These are phyloP conservation scores for Trachops cirrhosus DNA, from an alignment of 2,797 vertebrate genomes.

Conservation along the genomic window DNA sequence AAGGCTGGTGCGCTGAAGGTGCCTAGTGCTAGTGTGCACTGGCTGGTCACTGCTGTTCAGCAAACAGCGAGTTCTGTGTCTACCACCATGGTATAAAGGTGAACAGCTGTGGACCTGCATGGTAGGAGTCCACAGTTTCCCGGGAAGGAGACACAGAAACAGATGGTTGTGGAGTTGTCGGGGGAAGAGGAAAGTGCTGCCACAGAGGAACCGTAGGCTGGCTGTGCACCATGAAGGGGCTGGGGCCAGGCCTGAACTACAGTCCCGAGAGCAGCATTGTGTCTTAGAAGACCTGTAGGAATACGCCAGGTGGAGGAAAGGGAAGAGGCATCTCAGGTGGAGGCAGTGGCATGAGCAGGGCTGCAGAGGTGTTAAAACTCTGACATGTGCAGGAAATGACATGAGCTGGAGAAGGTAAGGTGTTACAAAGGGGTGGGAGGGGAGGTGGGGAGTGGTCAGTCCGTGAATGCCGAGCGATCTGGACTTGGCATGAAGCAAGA, in stretches of 20 bases:
- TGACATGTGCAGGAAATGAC: not conserved
- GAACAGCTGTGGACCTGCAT: fast-evolving
- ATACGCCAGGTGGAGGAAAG: not conserved
- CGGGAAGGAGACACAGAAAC: not conserved
- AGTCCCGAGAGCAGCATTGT: not conserved
- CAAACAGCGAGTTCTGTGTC: not conserved
- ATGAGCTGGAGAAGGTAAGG: not conserved
- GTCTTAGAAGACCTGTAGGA: not conserved
- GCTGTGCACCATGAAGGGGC: not conserved
- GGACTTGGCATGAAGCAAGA: not conserved
- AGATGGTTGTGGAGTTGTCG: fast-evolving
- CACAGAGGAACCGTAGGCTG: not conserved
- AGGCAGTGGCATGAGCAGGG: not conserved
- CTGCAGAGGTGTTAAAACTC: not conserved
- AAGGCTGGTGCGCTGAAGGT: not conserved
- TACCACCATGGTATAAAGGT: not conserved
- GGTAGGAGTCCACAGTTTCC: not conserved
- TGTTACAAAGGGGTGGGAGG: not conserved
- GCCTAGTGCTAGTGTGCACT: not conserved
- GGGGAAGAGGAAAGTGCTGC: not conserved
- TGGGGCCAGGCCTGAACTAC: not conserved
- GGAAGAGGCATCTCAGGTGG: not conserved
- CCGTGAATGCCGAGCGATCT: fast-evolving
- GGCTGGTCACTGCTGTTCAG: not conserved
- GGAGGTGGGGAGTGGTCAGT: not conserved